Base-by-base conservation (phyloP, 2,797 vertebrate species). In the Pangasius sanitwongsei region DNA sequence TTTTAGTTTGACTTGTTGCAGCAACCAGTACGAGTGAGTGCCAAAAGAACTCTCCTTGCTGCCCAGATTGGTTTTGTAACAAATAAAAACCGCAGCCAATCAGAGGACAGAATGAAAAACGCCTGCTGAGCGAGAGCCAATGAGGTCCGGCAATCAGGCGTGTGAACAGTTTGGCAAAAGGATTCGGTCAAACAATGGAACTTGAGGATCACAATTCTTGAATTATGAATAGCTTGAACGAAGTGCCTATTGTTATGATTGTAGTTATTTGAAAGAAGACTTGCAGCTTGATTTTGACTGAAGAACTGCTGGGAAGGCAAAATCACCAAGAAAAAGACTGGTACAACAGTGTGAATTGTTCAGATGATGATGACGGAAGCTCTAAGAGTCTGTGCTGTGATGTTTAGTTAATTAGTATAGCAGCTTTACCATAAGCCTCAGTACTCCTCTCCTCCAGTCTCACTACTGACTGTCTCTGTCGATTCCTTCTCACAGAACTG, bases 241-340 rank as follows among this genome's bases (percentile, higher is more conserved):
- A 93, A 96, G 96, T 96, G 96, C 96, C 96, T 96, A 91, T 89
- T 92, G 74, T 93, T 95, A 92, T 93, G 91, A 94, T 94, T 92
- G 93, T 95, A 93, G 93, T 93, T 91, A 93, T 94, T 93, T 93
- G 48, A 92, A 92, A 90, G 91, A 88, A 92, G 74, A 91, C 78
- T 81, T 91, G 92, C 87, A 90, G 44, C 78, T 90, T 92, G 90
- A 88, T 67, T 72, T 90, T 28, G 80, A 89, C 86, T 90, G 89
- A 89, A 78, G 61, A 89, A 87, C 83, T 57, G 85, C 57, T 82
- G 41, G 89, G 84, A 90, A 89, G 70, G 89, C 88, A 28, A 78
- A 89, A 72, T 83, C 78, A 31, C 65, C 77, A 83, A 57, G 87
- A 85, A 67, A 87, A 83, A 77, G 77, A 67, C 89, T 86, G 48